phyloP scores from a whole-genome alignment of 2,113 vertebrate genomes.

The Cyanistes caeruleus region DNA sequence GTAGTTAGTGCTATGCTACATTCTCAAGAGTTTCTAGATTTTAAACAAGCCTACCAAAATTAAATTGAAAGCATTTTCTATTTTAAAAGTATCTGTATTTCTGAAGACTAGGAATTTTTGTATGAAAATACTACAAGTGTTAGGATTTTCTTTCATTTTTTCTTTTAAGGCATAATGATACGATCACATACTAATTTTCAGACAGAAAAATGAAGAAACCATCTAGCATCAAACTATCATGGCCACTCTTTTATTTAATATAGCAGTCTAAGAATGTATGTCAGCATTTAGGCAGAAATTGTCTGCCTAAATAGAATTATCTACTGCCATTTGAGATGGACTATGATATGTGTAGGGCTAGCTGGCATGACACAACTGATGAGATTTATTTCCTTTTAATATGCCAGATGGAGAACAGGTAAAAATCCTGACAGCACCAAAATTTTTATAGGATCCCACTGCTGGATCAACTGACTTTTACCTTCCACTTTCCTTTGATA shows the following conservation, averaged over 20 bases:
- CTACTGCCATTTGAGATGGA: background rate
- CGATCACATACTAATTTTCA: background rate
- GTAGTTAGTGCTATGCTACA: background rate
- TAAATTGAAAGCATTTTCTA: background rate
- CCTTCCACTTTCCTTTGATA: background rate
- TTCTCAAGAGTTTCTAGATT: background rate
- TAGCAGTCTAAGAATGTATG: background rate
- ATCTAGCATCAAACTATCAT: background rate
- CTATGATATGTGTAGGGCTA: background rate
- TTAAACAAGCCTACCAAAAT: background rate
- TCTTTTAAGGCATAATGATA: background rate
- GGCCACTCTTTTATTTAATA: background rate
- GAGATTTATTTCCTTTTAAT: background rate
- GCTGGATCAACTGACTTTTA: background rate
- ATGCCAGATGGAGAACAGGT: background rate
- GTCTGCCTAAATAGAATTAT: background rate
- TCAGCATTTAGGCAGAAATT: background rate
- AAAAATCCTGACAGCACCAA: background rate
- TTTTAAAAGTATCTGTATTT: background rate
- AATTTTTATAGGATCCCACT: background rate
- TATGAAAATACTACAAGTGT: background rate
- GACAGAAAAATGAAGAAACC: background rate
- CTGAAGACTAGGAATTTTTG: background rate
- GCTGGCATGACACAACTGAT: background rate
- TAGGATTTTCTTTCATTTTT: background rate